Base-by-base conservation (phyloP, 2,888 invertebrate genomes). In the Eilema griseolum region DNA sequence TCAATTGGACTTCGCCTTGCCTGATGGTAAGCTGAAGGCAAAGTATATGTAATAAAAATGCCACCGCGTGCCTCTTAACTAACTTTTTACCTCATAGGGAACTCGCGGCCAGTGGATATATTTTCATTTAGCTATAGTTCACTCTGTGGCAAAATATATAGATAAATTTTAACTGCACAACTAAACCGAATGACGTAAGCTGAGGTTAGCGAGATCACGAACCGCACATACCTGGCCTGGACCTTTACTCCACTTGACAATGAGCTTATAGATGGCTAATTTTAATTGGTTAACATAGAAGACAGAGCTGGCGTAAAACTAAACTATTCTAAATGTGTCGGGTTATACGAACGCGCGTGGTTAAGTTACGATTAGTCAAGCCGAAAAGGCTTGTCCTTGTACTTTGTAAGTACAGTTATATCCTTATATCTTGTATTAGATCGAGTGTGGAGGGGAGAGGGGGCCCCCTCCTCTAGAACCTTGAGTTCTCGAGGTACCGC, bases 381-480 rank as follows among this genome's bases (percentile, higher is more conserved):
- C 8, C 16, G 41, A 41, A 41, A 41, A 41, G 41, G 41, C 16
- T 16, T 41, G 81, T 69, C 78, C 81, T 78, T 73, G 78, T 31
- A 73, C n/a, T 56, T 56, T 60, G 28, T 60, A 46, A 31, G 16
- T 74, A 41, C 61, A 56, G 71, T 75, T 77, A 80, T 75, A 80
- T 75, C 78, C 78, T 80, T 57, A 69, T 71, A 70, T 24, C 20
- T 41, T 46, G 24, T 67, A 26, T 78, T 52, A 67, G 68, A 67
- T 24, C 16, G 23, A 28, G 23, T 24, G n/a, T 64, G 61, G 52
- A 33, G 31, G 28, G 28, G 28, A 5, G 28, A 28, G 28, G 37
- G 59, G 37, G 24, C 14, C 7, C 59, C 66, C 37, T 59, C 26
- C 67, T 28, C 20, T 52, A 61, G n/a, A 46, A 61, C 69, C 69